These are phyloP conservation scores for Drusus annulatus DNA, from an alignment of 1,140 invertebrate genomes.

Conservation along the genomic window DNA sequence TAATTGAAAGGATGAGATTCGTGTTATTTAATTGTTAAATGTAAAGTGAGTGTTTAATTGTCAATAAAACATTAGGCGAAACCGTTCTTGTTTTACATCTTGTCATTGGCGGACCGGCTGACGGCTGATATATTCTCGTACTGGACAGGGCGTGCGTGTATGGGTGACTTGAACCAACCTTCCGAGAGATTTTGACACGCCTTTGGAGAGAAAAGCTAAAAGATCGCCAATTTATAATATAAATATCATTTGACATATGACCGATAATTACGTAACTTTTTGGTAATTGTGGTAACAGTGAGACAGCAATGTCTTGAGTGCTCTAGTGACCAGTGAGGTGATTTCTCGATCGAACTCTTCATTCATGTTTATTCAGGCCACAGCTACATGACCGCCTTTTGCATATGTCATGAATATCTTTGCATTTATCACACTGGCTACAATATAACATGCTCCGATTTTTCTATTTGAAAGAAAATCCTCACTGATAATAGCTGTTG, in stretches of 20 bases:
- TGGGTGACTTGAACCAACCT: constrained; percentile 47
- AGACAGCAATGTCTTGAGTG: constrained; percentile 43
- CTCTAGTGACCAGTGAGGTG: constrained; percentile 39
- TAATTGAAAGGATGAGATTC: constrained; percentile 36
- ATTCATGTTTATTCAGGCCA: constrained; percentile 47
- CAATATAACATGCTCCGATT: constrained; percentile 45
- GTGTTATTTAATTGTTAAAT: constrained; percentile 41
- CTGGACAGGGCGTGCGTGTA: constrained; percentile 48
- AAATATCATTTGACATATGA: constrained; percentile 51
- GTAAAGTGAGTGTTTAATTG: constrained; percentile 46
- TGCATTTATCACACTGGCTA: constrained; percentile 38
- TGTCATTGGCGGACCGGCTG: constrained; percentile 53
- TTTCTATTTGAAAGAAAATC: constrained; percentile 48
- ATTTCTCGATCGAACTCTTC: constrained; percentile 41
- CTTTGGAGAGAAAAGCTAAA: constrained; percentile 47
- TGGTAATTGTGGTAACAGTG: constrained; percentile 51
- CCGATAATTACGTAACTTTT: constrained; percentile 53
- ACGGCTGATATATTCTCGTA: constrained; percentile 32
- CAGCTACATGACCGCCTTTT: constrained; percentile 48
- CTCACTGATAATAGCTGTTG: constrained; percentile 50
- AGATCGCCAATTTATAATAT: constrained; percentile 47
- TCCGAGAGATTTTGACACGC: constrained; percentile 46
- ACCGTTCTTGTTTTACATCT: constrained; percentile 50
- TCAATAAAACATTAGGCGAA: constrained; percentile 47
- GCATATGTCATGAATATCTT: constrained; percentile 49